Evolutionary conservation across 92 coral and sea anemone genomes (phyloP).

Genomic region (Porites divaricata): DNA sequence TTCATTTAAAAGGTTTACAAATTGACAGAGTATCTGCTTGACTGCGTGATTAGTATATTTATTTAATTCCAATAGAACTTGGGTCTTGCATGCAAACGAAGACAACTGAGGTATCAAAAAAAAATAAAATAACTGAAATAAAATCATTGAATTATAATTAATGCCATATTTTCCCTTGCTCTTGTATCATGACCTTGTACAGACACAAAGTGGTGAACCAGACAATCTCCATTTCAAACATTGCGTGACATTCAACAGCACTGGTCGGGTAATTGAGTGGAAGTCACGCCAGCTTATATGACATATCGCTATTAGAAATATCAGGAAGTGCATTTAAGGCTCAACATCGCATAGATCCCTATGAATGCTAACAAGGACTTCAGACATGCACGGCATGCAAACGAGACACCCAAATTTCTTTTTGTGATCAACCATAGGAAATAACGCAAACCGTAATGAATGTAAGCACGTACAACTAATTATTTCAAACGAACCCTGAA

Average conservation of each 20-base stretch:
- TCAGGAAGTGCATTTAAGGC: background rate
- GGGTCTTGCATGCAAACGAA: background rate
- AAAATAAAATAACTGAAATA: background rate
- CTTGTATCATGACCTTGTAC: background rate
- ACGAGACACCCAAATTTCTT: background rate
- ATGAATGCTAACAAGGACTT: background rate
- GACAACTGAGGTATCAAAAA: background rate
- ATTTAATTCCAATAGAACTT: background rate
- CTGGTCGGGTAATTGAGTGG: background rate
- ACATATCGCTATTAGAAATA: background rate
- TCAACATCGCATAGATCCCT: background rate
- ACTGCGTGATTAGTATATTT: background rate
- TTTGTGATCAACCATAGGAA: background rate
- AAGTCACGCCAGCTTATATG: background rate
- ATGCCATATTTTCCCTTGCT: background rate
- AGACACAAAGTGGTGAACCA: conserved; percentile 7
- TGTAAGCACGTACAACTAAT: background rate
- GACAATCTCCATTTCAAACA: too few species aligned
- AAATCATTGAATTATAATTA: background rate
- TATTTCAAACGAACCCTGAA: background rate
- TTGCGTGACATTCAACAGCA: conserved; percentile 23
- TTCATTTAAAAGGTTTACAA: background rate
- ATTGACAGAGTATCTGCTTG: background rate
- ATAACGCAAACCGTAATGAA: too few species aligned
- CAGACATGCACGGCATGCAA: background rate